phyloP scores from a whole-genome alignment of 2,797 vertebrate genomes.

The Anguilla marmorata region DNA sequence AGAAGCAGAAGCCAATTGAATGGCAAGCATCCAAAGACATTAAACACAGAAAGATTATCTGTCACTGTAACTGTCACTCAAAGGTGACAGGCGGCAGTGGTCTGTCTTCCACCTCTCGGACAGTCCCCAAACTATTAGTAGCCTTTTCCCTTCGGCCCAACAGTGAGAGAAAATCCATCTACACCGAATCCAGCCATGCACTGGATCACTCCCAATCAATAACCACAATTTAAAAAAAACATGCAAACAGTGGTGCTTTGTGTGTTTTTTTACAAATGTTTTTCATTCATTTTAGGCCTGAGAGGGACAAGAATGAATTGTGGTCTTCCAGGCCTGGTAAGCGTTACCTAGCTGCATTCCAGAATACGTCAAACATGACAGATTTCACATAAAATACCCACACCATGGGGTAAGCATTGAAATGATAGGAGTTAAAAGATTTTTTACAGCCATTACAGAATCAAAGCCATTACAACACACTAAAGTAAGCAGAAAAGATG shows the following conservation, averaged over 20 bases:
- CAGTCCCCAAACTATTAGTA: slow-evolving; percentile 2
- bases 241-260: slow-evolving; percentile 6
- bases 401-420: neutral
- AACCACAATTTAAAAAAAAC: neutral
- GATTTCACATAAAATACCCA: slow-evolving; percentile 12
- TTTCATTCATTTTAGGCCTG: slow-evolving; percentile 27
- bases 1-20: neutral
- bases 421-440: neutral
- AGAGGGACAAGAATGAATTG: slow-evolving; percentile 26
- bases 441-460: neutral
- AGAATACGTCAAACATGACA: neutral
- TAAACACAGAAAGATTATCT: neutral
- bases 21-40: neutral
- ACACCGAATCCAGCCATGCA: slow-evolving; percentile 3
- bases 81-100: neutral
- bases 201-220: neutral
- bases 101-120: neutral
- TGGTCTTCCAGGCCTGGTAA: neutral
- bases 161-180: neutral
- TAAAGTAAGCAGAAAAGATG: neutral
- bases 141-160: slow-evolving; percentile 10
- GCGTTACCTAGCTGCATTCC: neutral
- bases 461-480: neutral
- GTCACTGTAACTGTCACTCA: neutral
- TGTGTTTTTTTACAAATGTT: slow-evolving; percentile 1